Percentiles rank a stretch among this genome's conserved stretches.
phyloP scores from a whole-genome alignment of 2,797 vertebrate species.

The Gallinago nigripennis region DNA sequence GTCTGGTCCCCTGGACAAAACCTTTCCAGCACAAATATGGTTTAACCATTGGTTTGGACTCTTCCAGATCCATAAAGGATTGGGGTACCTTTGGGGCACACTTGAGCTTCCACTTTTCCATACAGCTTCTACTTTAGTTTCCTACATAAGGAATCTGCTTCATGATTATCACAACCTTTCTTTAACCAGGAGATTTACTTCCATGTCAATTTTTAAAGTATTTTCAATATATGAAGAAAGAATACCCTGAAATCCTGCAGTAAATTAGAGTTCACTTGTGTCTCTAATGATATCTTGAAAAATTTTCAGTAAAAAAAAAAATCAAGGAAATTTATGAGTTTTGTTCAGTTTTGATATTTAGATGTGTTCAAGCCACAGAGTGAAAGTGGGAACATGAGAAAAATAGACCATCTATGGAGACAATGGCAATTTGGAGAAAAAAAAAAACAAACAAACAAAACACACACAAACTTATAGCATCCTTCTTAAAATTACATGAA shows the following conservation, averaged over 20 bases:
- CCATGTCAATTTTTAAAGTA: neutral
- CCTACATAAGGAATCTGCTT: neutral
- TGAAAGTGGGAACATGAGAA: neutral
- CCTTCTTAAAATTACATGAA: neutral
- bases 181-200: neutral
- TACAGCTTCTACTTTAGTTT: neutral
- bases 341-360: neutral
- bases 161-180: neutral
- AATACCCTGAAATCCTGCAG: neutral
- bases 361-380: neutral
- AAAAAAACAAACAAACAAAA: neutral
- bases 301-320: neutral
- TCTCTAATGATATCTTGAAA: neutral
- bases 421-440: neutral
- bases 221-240: neutral
- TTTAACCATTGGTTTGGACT: neutral
- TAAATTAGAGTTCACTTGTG: neutral
- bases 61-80: neutral
- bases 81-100: neutral
- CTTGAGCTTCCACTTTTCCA: neutral
- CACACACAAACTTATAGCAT: neutral
- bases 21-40: neutral
- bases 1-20: neutral
- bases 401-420: neutral
- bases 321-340: neutral